These are phyloP conservation scores for Thysanoteuthis rhombus DNA, from an alignment of 2,888 invertebrate species.

Conservation along the genomic window DNA sequence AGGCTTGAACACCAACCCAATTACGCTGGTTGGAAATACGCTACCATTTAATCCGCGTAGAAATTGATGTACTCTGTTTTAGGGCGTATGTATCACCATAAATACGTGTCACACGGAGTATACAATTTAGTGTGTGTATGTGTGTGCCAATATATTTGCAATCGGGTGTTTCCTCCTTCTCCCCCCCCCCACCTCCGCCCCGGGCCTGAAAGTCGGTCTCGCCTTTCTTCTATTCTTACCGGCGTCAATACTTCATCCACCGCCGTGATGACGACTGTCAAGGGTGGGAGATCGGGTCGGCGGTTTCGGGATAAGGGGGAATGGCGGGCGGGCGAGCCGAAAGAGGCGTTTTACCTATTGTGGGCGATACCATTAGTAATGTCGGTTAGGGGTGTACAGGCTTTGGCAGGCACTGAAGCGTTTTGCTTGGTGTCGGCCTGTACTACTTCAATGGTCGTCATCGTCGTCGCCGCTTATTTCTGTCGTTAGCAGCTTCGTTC, in stretches of 20 bases:
- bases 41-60: too few relatives aligned
- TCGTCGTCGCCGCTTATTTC: too few relatives aligned
- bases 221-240: background rate
- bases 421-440: background rate
- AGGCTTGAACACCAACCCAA: too few relatives aligned
- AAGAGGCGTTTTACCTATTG: background rate
- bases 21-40: too few relatives aligned
- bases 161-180: background rate
- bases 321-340: too few relatives aligned
- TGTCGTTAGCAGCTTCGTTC: background rate
- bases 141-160: background rate
- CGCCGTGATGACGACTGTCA: background rate
- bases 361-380: background rate
- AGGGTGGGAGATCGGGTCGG: background rate
- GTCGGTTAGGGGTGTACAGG: slow-evolving; percentile 1
- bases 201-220: background rate
- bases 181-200: background rate
- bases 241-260: background rate
- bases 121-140: too few relatives aligned
- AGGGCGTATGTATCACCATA: too few relatives aligned
- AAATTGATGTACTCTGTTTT: too few relatives aligned
- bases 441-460: too few relatives aligned
- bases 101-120: too few relatives aligned
- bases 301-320: background rate
- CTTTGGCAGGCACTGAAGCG: background rate